Percentiles rank a stretch among this genome's conserved stretches.
These are phyloP conservation scores for Leuctra nigra DNA, from an alignment of 2,888 invertebrate genomes.

Conservation along the genomic window DNA sequence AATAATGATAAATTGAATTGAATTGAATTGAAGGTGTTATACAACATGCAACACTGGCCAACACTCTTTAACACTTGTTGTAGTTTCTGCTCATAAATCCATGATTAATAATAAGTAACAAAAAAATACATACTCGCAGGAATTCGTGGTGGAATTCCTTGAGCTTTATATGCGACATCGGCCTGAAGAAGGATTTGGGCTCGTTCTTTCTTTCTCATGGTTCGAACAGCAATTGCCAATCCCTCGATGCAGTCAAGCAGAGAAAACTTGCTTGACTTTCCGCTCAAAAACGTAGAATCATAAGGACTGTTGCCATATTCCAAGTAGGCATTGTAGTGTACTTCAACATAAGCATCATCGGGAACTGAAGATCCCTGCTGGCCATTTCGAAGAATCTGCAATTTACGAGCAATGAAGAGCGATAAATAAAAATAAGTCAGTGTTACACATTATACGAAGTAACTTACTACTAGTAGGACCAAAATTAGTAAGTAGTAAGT, in stretches of 20 bases:
- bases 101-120: no score
- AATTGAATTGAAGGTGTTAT: no score
- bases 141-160: constrained; percentile 73
- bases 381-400: constrained; percentile 50
- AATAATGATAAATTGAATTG: no score
- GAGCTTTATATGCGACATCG: constrained; percentile 62
- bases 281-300: constrained; percentile 54
- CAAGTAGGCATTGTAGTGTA: constrained; percentile 63
- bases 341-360: constrained; percentile 49
- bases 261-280: constrained; percentile 44
- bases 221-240: constrained; percentile 59
- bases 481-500: no score
- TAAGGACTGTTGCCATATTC: constrained; percentile 66
- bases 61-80: no score
- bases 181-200: constrained; percentile 70
- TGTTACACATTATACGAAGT: no score
- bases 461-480: no score
- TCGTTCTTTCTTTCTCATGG: constrained; percentile 75
- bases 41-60: no score
- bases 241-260: constrained; percentile 52
- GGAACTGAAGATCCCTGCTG: constrained; percentile 51
- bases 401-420: no score
- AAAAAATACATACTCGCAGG: constrained; percentile 47
- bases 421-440: neutral
- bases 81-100: no score